A percentile compares a stretch with the other conserved stretches of the same genome.
These are phyloP conservation scores for Spheniscus humboldti DNA, from an alignment of 2,797 vertebrate species.

Conservation along the genomic window DNA sequence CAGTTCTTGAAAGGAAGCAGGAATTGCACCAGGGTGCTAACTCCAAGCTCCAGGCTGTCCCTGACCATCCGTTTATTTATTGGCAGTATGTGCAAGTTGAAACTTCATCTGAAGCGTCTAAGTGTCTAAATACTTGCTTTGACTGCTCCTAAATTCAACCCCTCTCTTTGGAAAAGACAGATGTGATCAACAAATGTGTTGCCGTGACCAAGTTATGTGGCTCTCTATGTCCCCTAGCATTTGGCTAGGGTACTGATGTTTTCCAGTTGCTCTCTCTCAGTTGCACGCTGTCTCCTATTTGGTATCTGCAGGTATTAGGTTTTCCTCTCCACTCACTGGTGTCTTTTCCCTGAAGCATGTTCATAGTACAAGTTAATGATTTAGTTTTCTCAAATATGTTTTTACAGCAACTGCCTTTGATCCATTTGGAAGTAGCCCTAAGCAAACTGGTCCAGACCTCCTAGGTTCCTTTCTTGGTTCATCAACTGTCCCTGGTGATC, in stretches of 20 bases:
- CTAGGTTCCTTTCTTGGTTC: slow-evolving; percentile 89
- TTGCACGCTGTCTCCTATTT: neutral
- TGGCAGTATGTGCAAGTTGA: neutral
- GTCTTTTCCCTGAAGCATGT: neutral
- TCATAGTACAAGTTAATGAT: neutral
- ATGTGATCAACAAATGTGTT: neutral
- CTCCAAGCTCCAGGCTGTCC: neutral
- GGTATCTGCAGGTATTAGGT: neutral
- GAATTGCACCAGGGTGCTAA: neutral
- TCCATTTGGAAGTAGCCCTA: slow-evolving; percentile 86
- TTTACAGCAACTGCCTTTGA: slow-evolving; percentile 80
- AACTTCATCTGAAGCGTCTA: neutral
- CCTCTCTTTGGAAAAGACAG: neutral
- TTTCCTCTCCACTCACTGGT: neutral
- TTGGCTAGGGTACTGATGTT: neutral
- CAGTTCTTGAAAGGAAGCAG: neutral
- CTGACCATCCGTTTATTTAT: neutral
- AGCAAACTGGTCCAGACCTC: slow-evolving; percentile 88
- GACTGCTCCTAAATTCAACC: neutral
- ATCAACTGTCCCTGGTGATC: slow-evolving; percentile 82
- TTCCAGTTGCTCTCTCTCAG: neutral
- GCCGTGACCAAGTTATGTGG: neutral
- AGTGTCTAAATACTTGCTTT: neutral
- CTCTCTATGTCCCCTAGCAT: neutral
- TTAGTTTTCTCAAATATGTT: neutral